A percentile compares a stretch with the other conserved stretches of the same genome.
Conservation (phyloP, 2,797 vertebrate species). For the Liasis olivaceus region DNA sequence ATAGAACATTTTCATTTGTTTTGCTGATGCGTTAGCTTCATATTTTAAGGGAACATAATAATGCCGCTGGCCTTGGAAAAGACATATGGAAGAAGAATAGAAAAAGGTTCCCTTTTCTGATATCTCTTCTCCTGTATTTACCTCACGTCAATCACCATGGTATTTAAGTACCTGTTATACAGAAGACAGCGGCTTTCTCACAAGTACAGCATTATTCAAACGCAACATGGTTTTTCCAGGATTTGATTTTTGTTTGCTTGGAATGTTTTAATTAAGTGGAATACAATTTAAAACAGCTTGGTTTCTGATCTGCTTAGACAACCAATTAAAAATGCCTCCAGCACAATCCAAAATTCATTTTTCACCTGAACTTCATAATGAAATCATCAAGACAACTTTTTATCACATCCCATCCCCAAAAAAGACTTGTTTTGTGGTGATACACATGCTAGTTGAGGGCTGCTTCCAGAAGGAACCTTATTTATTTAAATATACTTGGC, state of each 20-base stretch:
- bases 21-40: neutral
- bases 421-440: neutral
- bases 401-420: neutral
- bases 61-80: slow-evolving; percentile 11
- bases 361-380: neutral
- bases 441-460: neutral
- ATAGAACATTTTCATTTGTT: neutral
- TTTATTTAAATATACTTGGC: neutral
- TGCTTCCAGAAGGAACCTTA: neutral
- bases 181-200: neutral
- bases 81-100: neutral
- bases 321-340: neutral
- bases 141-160: slow-evolving; percentile 18
- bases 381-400: neutral
- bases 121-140: neutral
- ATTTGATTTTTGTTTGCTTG: neutral
- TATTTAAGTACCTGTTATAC: slow-evolving; percentile 1
- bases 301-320: neutral
- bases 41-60: neutral
- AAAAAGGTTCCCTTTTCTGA: slow-evolving; percentile 5
- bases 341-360: neutral
- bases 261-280: neutral
- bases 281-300: neutral
- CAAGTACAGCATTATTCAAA: neutral
- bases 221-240: neutral